Evolutionary conservation across 2,797 vertebrate species (phyloP).

Genomic region (Paguma larvata): DNA sequence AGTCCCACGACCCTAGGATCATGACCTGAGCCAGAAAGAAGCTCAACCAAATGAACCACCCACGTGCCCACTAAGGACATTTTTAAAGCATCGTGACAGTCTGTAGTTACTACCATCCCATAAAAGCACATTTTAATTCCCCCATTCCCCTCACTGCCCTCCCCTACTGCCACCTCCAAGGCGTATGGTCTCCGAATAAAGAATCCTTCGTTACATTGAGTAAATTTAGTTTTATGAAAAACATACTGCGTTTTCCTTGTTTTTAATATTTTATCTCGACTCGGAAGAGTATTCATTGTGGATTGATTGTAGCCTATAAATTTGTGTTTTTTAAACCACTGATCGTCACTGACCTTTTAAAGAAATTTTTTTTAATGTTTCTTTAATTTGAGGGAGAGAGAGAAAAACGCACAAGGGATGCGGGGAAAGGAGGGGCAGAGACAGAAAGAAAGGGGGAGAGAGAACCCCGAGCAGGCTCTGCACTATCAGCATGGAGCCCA

Average conservation of each 20-base stretch:
- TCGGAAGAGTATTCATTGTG: background rate
- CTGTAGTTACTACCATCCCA: background rate
- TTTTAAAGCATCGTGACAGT: background rate
- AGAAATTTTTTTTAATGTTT: too few species aligned
- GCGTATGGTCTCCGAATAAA: background rate
- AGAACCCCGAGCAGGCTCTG: too few species aligned
- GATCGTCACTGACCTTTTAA: background rate
- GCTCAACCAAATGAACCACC: too few species aligned
- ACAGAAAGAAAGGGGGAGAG: too few species aligned
- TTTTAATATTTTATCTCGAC: constrained; percentile 11
- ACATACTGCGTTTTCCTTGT: background rate
- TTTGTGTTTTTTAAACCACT: background rate
- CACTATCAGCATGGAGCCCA: too few species aligned
- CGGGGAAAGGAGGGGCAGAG: too few species aligned
- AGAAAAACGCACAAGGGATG: too few species aligned
- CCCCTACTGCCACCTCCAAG: background rate
- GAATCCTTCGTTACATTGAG: background rate
- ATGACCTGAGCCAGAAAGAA: too few species aligned
- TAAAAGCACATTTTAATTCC: background rate
- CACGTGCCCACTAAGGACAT: background rate
- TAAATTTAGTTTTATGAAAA: background rate
- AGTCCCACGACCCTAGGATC: too few species aligned
- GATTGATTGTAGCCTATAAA: background rate
- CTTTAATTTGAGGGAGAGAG: too few species aligned
- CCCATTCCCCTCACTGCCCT: background rate